phyloP scores from a whole-genome alignment of 2,113 vertebrate species.

The Indri indri region DNA sequence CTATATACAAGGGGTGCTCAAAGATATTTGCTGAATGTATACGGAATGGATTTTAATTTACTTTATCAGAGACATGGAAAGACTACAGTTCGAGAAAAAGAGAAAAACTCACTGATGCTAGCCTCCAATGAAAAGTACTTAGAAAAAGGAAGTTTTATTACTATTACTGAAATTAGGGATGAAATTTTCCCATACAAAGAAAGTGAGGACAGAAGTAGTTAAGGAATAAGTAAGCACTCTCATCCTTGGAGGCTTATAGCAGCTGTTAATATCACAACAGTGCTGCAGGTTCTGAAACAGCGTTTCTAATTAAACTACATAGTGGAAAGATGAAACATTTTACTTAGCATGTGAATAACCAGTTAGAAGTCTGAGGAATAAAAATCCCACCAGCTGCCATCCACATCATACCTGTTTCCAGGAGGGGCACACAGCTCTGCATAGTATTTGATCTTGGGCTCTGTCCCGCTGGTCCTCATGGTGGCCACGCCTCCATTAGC shows the following conservation, averaged over 20 bases:
- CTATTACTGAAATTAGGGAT: neutral
- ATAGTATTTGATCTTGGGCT: constrained; percentile 99
- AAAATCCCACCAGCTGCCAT: neutral
- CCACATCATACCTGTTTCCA: constrained; percentile 90
- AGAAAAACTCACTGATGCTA: neutral
- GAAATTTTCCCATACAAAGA: neutral
- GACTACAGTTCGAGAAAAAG: neutral
- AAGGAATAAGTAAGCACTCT: neutral
- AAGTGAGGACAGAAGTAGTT: neutral
- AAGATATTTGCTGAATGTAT: neutral
- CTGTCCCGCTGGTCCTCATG: constrained; percentile 96
- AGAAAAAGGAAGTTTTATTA: neutral
- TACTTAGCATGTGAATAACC: neutral
- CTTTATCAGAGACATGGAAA: neutral
- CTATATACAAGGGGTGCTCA: neutral
- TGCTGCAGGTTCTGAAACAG: neutral
- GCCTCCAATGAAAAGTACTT: neutral
- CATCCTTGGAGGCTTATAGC: neutral
- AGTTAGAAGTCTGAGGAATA: neutral
- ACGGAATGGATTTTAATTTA: neutral
- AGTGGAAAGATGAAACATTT: neutral
- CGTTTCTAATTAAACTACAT: neutral
- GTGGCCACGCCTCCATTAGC: constrained; percentile 96
- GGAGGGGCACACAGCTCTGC: constrained; percentile 95
- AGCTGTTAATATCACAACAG: neutral